These are phyloP conservation scores for Abrostola triplasia DNA, from an alignment of 2,888 invertebrate species.

Conservation along the genomic window DNA sequence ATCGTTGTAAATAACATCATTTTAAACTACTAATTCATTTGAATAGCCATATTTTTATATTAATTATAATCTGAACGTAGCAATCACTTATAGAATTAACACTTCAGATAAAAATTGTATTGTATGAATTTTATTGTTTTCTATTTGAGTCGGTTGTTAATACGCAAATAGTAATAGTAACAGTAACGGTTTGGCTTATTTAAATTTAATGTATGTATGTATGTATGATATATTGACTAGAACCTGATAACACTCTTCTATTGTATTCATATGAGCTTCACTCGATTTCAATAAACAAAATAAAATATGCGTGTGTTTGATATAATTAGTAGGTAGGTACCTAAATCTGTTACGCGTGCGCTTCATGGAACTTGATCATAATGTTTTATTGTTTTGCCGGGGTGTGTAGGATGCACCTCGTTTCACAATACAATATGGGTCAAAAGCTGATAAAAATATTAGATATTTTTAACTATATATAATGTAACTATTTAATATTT, in stretches of 20 bases:
- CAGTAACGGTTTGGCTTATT: conserved; percentile 59
- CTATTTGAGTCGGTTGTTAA: neutral
- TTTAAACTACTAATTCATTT: no score
- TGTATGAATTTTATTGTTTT: neutral
- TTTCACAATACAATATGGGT: conserved; percentile 63
- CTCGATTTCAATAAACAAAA: conserved; percentile 62
- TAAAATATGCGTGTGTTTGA: conserved; percentile 64
- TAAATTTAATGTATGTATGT: neutral
- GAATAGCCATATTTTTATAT: no score
- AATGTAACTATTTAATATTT: conserved; percentile 48
- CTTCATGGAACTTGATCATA: conserved; percentile 64
- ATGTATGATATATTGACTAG: conserved; percentile 35
- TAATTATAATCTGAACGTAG: no score
- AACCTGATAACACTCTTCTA: conserved; percentile 69
- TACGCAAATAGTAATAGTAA: neutral
- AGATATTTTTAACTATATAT: conserved; percentile 26
- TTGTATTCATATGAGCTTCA: conserved; percentile 78
- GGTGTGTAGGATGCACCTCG: conserved; percentile 67
- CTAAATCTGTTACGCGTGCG: conserved; percentile 64
- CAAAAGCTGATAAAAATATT: conserved; percentile 39
- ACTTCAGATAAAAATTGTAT: neutral
- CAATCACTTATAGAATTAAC: no score
- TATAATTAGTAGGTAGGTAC: conserved; percentile 55
- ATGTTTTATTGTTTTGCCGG: conserved; percentile 73
- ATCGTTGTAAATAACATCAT: no score